Conservation (phyloP, 2,888 invertebrate species). For the Hemaris fuciformis region DNA sequence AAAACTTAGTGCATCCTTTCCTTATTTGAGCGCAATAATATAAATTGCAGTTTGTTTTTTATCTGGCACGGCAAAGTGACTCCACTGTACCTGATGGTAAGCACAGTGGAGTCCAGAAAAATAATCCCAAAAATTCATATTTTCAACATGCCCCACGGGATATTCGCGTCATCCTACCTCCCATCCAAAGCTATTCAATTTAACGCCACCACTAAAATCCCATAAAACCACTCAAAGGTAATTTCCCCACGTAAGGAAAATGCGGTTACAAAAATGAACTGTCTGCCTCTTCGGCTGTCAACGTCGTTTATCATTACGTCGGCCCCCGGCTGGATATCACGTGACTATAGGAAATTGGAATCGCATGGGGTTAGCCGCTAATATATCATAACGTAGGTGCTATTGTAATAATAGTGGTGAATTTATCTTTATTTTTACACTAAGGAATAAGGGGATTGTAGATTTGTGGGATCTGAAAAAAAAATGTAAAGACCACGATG, state of each 20-base stretch:
- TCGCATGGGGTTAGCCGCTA: constrained; percentile 9
- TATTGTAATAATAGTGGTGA: not conserved
- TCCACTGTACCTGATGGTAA: too few relatives aligned
- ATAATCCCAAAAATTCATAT: too few relatives aligned
- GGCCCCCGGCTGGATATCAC: constrained; percentile 19
- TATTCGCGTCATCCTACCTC: constrained; percentile 23
- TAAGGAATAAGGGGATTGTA: not conserved
- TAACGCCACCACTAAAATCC: constrained; percentile 31
- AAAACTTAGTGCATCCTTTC: too few relatives aligned
- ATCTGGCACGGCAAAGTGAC: too few relatives aligned
- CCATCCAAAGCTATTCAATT: constrained; percentile 37
- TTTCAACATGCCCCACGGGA: not conserved
- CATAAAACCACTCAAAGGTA: constrained; percentile 26
- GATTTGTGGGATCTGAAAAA: too few relatives aligned
- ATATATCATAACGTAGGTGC: constrained; percentile 1
- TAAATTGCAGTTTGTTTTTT: too few relatives aligned
- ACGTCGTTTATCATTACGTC: constrained; percentile 26
- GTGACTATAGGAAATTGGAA: constrained; percentile 11
- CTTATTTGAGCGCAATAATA: too few relatives aligned
- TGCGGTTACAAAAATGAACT: not conserved
- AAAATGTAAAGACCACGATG: too few relatives aligned
- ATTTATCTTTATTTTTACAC: constrained; percentile 6
- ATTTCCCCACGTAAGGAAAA: not conserved
- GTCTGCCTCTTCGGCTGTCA: constrained; percentile 17
- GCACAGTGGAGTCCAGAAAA: too few relatives aligned